These are phyloP conservation scores for Xestia c-nigrum DNA, from an alignment of 2,888 invertebrate genomes.

Conservation along the genomic window DNA sequence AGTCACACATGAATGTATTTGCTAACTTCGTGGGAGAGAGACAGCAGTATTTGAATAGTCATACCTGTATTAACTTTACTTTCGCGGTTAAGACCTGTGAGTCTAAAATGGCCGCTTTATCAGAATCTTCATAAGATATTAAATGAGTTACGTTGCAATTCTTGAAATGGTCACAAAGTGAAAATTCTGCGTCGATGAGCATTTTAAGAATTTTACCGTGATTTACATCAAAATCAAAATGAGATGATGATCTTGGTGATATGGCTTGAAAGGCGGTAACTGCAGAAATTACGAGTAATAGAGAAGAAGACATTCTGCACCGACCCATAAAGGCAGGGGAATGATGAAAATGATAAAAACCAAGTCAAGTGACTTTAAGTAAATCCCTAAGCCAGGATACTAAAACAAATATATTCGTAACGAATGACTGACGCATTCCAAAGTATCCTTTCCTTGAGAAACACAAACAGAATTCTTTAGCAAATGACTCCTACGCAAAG, in stretches of 20 bases:
- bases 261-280: too few relatives aligned
- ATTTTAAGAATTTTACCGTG: too few relatives aligned
- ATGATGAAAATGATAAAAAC: too few relatives aligned
- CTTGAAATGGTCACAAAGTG: background rate
- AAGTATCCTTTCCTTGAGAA: conserved; percentile 22
- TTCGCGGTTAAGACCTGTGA: background rate
- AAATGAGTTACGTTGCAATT: too few relatives aligned
- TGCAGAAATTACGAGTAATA: too few relatives aligned
- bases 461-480: conserved; percentile 12
- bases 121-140: background rate
- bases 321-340: too few relatives aligned
- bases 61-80: background rate
- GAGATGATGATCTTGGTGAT: too few relatives aligned
- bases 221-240: too few relatives aligned
- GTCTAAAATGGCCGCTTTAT: background rate
- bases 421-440: background rate
- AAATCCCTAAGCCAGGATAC: background rate
- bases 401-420: conserved; percentile 1
- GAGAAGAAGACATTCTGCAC: too few relatives aligned
- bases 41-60: background rate
- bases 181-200: too few relatives aligned
- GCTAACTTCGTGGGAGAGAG: conserved; percentile 32
- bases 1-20: conserved; percentile 43
- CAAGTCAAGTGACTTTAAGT: conserved; percentile 1
- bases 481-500: conserved; percentile 25